Conservation (phyloP, 2,113 vertebrate genomes). For the Empidonax alnorum region DNA sequence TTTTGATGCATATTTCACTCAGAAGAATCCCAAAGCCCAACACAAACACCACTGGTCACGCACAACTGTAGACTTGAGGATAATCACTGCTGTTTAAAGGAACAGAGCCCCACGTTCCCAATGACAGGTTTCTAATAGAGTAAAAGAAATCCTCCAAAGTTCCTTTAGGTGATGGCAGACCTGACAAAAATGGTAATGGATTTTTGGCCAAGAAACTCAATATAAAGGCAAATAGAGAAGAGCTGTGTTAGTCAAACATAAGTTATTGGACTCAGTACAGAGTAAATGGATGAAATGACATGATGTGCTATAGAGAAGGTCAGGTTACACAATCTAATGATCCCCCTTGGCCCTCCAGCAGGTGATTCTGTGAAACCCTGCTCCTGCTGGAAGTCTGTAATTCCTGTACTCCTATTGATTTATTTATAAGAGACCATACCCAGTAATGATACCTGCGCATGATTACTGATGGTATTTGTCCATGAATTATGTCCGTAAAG, state of each 20-base stretch:
- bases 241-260: conserved; percentile 43
- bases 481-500: not conserved
- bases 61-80: not conserved
- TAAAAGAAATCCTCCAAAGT: not conserved
- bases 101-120: not conserved
- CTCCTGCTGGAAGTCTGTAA: not conserved
- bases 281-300: conserved; percentile 40
- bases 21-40: not conserved
- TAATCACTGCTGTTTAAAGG: not conserved
- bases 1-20: not conserved
- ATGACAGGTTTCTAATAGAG: not conserved
- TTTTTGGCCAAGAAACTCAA: conserved; percentile 63
- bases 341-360: conserved; percentile 18
- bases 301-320: not conserved
- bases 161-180: not conserved
- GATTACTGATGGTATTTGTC: not conserved
- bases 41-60: not conserved
- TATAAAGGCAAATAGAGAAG: conserved; percentile 58
- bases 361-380: not conserved
- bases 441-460: not conserved
- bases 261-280: conserved; percentile 46
- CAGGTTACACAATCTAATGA: not conserved
- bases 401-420: not conserved
- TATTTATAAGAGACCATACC: not conserved
- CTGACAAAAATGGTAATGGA: conserved; percentile 47